Conservation (phyloP, 2,113 vertebrate species). For the Seriola dumerili region DNA sequence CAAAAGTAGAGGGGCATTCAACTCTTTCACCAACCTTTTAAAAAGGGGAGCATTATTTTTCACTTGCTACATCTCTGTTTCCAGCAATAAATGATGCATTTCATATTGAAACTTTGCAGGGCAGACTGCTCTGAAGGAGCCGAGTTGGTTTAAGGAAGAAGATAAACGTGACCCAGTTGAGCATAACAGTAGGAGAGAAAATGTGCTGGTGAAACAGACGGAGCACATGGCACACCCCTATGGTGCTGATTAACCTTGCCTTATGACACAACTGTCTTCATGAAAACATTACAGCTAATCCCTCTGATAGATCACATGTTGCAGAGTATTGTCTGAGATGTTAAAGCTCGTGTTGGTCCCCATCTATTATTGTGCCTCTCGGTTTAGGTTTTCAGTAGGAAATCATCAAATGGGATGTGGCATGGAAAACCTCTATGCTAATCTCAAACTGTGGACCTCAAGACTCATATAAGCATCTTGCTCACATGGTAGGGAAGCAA, state of each 20-base stretch:
- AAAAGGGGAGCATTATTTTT: constrained; percentile 12
- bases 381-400: constrained; percentile 43
- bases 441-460: constrained; percentile 45
- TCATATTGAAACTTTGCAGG: constrained; percentile 1
- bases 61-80: constrained; percentile 16
- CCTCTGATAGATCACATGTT: constrained; percentile 20
- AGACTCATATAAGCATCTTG: constrained; percentile 30
- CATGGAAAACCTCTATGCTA: constrained; percentile 40
- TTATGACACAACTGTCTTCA: constrained; percentile 43
- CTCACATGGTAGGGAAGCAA: constrained; percentile 34
- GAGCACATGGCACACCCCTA: constrained; percentile 43
- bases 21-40: constrained; percentile 4
- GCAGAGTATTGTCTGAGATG: constrained; percentile 4
- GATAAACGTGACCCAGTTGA: constrained; percentile 40
- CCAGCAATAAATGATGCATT: constrained; percentile 9
- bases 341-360: constrained; percentile 11
- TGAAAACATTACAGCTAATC: constrained; percentile 36
- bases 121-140: constrained; percentile 1
- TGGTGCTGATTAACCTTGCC: constrained; percentile 55
- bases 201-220: constrained; percentile 48
- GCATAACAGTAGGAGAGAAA: constrained; percentile 33
- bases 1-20: constrained; percentile 17
- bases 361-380: constrained; percentile 32
- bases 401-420: constrained; percentile 54
- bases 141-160: constrained; percentile 9